Percentiles rank a stretch among this genome's conserved stretches.
Conservation (phyloP, 2,797 vertebrate species). For the Ambastaia sidthimunki region DNA sequence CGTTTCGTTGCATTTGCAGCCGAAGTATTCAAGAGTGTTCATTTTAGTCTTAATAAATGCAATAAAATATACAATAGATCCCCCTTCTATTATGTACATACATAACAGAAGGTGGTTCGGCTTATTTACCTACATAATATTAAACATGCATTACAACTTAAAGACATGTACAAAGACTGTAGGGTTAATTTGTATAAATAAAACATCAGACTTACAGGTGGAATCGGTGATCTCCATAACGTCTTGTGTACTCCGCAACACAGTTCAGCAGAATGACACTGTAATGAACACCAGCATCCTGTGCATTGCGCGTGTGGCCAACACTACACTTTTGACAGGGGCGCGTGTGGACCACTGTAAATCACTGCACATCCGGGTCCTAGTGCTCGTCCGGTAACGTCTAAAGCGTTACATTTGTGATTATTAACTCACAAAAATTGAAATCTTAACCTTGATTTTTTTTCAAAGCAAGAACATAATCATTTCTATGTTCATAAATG, state of each 20-base stretch:
- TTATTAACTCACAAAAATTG: too few relatives aligned
- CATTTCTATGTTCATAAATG: too few relatives aligned
- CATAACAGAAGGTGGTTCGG: neutral
- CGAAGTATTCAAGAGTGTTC: neutral
- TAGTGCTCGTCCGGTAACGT: conserved; percentile 18
- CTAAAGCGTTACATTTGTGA: too few relatives aligned
- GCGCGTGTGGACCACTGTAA: conserved; percentile 29
- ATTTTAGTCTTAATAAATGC: neutral
- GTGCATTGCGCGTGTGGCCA: conserved; percentile 38
- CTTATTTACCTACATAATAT: neutral
- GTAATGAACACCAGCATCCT: conserved; percentile 15
- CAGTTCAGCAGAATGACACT: conserved; percentile 5
- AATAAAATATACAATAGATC: neutral
- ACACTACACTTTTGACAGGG: conserved; percentile 53
- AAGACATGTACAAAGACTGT: neutral
- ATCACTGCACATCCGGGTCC: conserved; percentile 31
- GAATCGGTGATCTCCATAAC: conserved; percentile 53
- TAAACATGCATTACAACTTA: neutral
- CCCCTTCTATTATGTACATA: neutral
- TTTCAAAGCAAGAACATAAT: too few relatives aligned
- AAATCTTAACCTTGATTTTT: too few relatives aligned
- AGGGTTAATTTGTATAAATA: neutral
- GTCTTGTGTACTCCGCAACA: conserved; percentile 13
- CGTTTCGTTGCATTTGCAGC: too few relatives aligned
- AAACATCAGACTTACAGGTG: conserved; percentile 45